A percentile compares a stretch with the other conserved stretches of the same genome.
Conservation (phyloP, 1,140 invertebrate genomes). For the Achatina immaculata region DNA sequence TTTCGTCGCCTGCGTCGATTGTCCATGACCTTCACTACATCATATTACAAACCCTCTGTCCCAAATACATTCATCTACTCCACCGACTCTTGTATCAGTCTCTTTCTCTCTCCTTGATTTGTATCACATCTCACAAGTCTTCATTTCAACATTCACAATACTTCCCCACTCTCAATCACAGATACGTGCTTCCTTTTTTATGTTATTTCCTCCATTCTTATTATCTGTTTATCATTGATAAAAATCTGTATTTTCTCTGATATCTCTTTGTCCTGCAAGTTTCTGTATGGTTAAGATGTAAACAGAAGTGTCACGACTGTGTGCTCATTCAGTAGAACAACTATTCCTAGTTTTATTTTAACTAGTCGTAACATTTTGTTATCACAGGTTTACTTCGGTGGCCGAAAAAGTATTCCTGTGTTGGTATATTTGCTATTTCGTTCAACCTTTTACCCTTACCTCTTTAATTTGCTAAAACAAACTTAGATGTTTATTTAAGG, state of each 20-base stretch:
- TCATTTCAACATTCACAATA: too few species aligned
- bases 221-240: too few species aligned
- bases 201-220: too few species aligned
- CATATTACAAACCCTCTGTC: not conserved
- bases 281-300: not conserved
- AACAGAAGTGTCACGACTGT: not conserved
- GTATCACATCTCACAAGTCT: too few species aligned
- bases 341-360: not conserved
- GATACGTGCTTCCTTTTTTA: not conserved
- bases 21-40: too few species aligned
- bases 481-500: too few species aligned
- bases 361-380: not conserved
- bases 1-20: too few species aligned
- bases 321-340: not conserved
- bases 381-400: not conserved
- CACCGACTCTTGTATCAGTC: not conserved
- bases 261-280: not conserved
- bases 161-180: not conserved
- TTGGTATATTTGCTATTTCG: too few species aligned
- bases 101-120: not conserved
- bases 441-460: too few species aligned
- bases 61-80: too few species aligned
- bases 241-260: not conserved
- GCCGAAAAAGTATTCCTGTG: too few species aligned
- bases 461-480: too few species aligned